Percentiles rank a stretch among this genome's conserved stretches.
Evolutionary conservation across 2,888 invertebrate species (phyloP).

Genomic region (Aquatica leii): DNA sequence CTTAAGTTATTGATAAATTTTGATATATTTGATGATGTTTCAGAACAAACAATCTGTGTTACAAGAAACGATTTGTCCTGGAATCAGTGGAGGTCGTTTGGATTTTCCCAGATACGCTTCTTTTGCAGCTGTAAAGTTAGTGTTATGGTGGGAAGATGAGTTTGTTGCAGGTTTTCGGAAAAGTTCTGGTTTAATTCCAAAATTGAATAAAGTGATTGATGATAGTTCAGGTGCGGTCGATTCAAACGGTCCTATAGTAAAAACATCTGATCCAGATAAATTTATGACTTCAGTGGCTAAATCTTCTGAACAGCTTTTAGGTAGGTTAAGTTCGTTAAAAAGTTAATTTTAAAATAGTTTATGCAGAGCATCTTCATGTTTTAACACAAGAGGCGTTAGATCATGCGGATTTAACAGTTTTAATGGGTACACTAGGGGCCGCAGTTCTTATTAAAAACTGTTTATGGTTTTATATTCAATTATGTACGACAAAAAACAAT

Average conservation of each 20-base stretch:
- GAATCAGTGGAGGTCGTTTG: conserved; percentile 81
- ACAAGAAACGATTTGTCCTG: conserved; percentile 79
- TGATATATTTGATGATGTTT: no score
- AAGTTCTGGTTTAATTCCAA: conserved; percentile 64
- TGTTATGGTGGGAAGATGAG: conserved; percentile 88
- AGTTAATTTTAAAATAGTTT: neutral
- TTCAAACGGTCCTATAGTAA: conserved; percentile 64
- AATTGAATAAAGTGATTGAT: conserved; percentile 60
- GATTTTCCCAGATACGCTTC: conserved; percentile 86
- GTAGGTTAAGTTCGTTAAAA: conserved; percentile 48
- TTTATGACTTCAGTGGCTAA: conserved; percentile 76
- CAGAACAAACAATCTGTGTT: conserved; percentile 65
- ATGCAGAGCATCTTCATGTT: conserved; percentile 76
- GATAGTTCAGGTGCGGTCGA: conserved; percentile 59
- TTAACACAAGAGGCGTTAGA: conserved; percentile 85
- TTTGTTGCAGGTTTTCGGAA: conserved; percentile 78
- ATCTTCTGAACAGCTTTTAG: conserved; percentile 75
- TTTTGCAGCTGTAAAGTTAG: conserved; percentile 83
- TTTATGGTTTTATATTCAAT: conserved; percentile 78
- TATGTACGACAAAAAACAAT: conserved; percentile 53
- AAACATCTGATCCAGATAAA: conserved; percentile 79
- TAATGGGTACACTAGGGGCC: conserved; percentile 83
- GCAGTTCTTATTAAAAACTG: conserved; percentile 81
- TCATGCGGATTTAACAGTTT: conserved; percentile 82
- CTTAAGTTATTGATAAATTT: neutral